A percentile compares a stretch with the other conserved stretches of the same genome.
Evolutionary conservation across 2,888 invertebrate genomes (phyloP).

Genomic region (Polydesmus complanatus): DNA sequence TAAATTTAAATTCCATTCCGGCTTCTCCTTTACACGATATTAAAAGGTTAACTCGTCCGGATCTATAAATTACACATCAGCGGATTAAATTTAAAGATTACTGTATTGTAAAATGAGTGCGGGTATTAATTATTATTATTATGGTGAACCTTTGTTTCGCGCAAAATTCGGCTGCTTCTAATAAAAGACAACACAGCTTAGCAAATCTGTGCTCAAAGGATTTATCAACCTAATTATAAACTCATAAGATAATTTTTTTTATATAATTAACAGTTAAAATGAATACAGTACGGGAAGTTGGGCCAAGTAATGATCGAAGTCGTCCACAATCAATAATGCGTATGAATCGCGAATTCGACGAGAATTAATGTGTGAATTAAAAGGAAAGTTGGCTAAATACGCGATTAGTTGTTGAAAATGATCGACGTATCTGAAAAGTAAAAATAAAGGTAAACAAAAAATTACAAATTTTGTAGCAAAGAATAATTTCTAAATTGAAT

Average conservation of each 20-base stretch:
- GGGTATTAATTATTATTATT: no score
- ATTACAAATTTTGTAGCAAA: neutral
- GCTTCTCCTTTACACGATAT: neutral
- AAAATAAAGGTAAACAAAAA: neutral
- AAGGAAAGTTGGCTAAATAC: slow-evolving; percentile 6
- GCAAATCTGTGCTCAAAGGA: slow-evolving; percentile 3
- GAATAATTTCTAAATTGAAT: neutral
- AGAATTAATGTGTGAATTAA: neutral
- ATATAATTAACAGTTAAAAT: neutral
- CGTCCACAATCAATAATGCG: neutral
- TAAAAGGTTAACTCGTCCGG: neutral
- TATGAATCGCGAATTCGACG: neutral
- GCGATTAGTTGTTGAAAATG: neutral
- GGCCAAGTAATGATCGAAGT: slow-evolving; percentile 2
- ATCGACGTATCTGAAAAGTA: neutral
- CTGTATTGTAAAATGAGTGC: neutral
- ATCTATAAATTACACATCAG: no score
- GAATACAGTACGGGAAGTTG: neutral
- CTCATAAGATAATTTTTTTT: neutral
- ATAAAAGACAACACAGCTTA: slow-evolving; percentile 1
- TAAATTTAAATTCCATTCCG: neutral
- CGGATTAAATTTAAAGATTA: neutral
- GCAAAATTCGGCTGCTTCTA: slow-evolving; percentile 1
- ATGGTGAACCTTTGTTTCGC: slow-evolving; percentile 3
- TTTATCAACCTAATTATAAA: neutral